A percentile compares a stretch with the other conserved stretches of the same genome.
These are phyloP conservation scores for Dimorphilus gyrociliatus DNA, from an alignment of 2,888 invertebrate genomes.

Conservation along the genomic window DNA sequence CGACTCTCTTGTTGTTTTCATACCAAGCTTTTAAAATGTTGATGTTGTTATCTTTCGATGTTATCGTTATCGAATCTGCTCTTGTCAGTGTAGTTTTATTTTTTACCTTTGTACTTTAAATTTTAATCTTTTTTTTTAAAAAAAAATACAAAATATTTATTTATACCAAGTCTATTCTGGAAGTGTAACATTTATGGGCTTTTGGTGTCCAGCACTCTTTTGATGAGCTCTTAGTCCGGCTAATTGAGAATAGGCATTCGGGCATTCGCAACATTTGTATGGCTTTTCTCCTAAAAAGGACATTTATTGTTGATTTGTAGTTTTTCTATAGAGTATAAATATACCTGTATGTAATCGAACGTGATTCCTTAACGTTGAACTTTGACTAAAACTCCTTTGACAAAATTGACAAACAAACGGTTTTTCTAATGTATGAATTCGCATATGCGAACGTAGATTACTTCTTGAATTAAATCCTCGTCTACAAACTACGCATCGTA, in stretches of 20 bases:
- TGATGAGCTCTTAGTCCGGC: constrained; percentile 33
- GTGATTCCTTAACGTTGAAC: constrained; percentile 32
- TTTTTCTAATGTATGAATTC: constrained; percentile 31
- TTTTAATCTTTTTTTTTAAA: too few relatives aligned
- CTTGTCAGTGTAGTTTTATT: too few relatives aligned
- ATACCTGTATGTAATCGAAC: constrained; percentile 31
- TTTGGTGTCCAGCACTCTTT: constrained; percentile 25
- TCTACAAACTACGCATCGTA: constrained; percentile 24
- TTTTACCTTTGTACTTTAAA: too few relatives aligned
- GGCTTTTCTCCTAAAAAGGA: constrained; percentile 26
- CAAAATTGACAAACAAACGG: constrained; percentile 29
- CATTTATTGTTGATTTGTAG: too few relatives aligned
- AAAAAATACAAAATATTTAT: too few relatives aligned
- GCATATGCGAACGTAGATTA: constrained; percentile 34
- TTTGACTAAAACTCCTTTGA: constrained; percentile 27
- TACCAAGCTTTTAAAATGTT: too few relatives aligned
- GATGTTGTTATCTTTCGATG: too few relatives aligned
- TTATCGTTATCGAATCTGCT: too few relatives aligned
- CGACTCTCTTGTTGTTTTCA: too few relatives aligned
- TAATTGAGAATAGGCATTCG: constrained; percentile 30
- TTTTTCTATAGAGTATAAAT: too few relatives aligned
- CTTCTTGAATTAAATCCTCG: constrained; percentile 32
- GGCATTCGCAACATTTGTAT: constrained; percentile 25
- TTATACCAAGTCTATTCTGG: too few relatives aligned
- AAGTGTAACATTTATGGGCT: too few relatives aligned